Percentiles rank a stretch among this genome's conserved stretches.
These are phyloP conservation scores for Streblospio benedicti DNA, from an alignment of 1,140 invertebrate species.

Conservation along the genomic window DNA sequence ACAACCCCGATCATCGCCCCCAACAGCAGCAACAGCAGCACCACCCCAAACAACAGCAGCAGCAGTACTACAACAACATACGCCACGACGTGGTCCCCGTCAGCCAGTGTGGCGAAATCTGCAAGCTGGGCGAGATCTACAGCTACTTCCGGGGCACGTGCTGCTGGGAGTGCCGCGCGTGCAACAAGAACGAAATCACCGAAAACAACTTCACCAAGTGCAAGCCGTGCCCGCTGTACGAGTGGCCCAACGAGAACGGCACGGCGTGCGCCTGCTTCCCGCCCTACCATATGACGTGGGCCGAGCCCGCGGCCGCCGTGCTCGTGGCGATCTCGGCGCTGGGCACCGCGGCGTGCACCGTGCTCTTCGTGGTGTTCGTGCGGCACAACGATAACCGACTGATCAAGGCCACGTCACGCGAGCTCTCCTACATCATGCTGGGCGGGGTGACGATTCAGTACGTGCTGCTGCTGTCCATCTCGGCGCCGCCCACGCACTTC, in stretches of 20 bases:
- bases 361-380: conserved; percentile 57
- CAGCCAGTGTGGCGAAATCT: conserved; percentile 24
- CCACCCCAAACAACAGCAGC: background rate
- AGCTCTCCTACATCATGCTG: conserved; percentile 79
- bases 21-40: background rate
- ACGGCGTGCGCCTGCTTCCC: conserved; percentile 49
- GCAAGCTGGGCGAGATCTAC: conserved; percentile 9
- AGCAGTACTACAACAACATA: background rate
- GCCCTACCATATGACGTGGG: conserved; percentile 6
- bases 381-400: conserved; percentile 75
- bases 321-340: conserved; percentile 47
- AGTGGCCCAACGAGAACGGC: conserved; percentile 44
- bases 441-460: conserved; percentile 81
- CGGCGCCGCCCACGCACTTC: conserved; percentile 53
- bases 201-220: conserved; percentile 21
- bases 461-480: conserved; percentile 72
- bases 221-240: conserved; percentile 15
- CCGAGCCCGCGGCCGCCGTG: conserved; percentile 41
- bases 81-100: conserved; percentile 13
- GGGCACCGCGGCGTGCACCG: conserved; percentile 41
- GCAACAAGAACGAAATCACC: conserved; percentile 22
- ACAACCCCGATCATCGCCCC: background rate
- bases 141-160: conserved; percentile 16
- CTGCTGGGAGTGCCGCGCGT: conserved; percentile 16
- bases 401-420: conserved; percentile 78